Evolutionary conservation across 1,140 invertebrate species (phyloP), one percentile per base, ranked within the genome.

Genomic region (Musca vetustissima): DNA sequence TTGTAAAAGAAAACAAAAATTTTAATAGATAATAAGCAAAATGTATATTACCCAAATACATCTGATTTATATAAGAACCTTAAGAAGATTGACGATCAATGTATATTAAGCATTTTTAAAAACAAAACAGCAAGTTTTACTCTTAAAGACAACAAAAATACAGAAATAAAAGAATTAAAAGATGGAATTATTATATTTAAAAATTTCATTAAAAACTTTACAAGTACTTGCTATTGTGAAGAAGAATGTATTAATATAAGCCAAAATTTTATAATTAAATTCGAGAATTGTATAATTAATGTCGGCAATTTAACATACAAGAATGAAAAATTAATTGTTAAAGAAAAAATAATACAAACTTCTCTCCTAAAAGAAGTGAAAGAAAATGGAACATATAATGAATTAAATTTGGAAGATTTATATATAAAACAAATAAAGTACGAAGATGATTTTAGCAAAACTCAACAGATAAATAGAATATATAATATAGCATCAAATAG

Each of bases 381-480:
- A 52, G 49, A 52, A 19, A 52, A 52, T 4, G 19, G 21, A 52
- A 52, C 49, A 52, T 17, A 17, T 17, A n/a, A 17, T 19, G 49
- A 28, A 28, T 4, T 28, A 4, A 8, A 28, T 28, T 28, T 28
- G 8, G 28, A 28, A 28, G 28, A 28, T 52, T 21, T 52, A 19
- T 52, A 52, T 52, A 52, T 52, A 19, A 52, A 52, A 52, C 49
- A 52, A 52, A 19, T 52, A 17, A 52, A 21, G 9, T 52, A 52
- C 6, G 49, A 52, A 21, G 21, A 52, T n/a, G 19, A 52, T 21
- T 52, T 52, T 52, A 52, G n/a, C 17, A 52, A n/a, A 52, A 14
- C 17, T 52, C 49, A 52, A 19, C 9, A 52, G 21, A 52, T 19
- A 9, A 2, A 52, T 19, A 52, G 19, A 52, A 52, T 52, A n/a